Evolutionary conservation across 2,888 invertebrate species (phyloP).

Genomic region (Nesidiocoris tenuis): DNA sequence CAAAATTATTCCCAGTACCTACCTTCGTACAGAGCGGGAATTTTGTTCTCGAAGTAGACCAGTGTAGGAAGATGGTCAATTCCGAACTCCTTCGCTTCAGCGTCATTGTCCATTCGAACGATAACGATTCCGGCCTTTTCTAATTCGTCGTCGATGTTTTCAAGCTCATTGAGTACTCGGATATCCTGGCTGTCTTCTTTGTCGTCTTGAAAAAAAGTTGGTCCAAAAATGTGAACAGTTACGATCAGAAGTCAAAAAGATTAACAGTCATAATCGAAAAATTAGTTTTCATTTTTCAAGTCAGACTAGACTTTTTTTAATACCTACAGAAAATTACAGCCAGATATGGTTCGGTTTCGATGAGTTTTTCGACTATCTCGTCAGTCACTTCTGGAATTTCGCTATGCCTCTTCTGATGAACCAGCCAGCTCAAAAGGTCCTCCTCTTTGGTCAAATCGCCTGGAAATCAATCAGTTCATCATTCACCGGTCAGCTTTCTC

Average conservation of each 20-base stretch:
- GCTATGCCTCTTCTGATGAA: constrained; percentile 85
- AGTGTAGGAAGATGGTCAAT: constrained; percentile 83
- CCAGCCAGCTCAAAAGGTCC: constrained; percentile 82
- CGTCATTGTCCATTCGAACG: constrained; percentile 84
- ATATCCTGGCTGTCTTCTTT: constrained; percentile 88
- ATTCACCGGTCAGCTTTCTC: no score
- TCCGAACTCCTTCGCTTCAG: constrained; percentile 86
- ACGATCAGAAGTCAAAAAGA: no score
- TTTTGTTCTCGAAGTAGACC: constrained; percentile 87
- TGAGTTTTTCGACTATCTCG: constrained; percentile 88
- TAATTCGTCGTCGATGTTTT: constrained; percentile 88
- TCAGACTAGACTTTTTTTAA: no score
- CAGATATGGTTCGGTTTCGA: constrained; percentile 75
- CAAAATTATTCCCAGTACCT: no score
- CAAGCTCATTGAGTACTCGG: constrained; percentile 80
- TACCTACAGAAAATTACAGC: constrained; percentile 91
- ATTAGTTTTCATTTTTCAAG: no score
- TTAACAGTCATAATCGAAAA: no score
- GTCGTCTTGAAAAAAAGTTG: constrained; percentile 73
- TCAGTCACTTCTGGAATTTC: constrained; percentile 91
- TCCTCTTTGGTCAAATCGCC: constrained; percentile 90
- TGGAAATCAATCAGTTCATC: no score
- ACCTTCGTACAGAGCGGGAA: constrained; percentile 85
- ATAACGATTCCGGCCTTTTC: constrained; percentile 89
- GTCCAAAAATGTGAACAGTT: no score